These are phyloP conservation scores for Cantharis rufa DNA, from an alignment of 2,888 invertebrate genomes.

Conservation along the genomic window DNA sequence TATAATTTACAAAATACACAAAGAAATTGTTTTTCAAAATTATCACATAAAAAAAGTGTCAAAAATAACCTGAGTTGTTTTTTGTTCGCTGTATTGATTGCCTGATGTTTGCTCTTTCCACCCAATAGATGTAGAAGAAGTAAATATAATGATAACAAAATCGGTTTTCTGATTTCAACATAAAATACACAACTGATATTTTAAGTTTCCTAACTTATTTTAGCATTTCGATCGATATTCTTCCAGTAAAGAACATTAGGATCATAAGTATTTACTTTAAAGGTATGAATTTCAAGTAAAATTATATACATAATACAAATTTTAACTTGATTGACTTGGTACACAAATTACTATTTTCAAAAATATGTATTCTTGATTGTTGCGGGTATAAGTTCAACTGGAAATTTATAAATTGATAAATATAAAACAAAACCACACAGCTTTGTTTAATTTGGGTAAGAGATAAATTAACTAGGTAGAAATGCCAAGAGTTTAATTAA, in stretches of 20 bases:
- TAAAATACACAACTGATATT: background rate
- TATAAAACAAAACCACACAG: background rate
- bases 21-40: background rate
- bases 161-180: background rate
- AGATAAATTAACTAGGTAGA: background rate
- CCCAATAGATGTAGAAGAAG: background rate
- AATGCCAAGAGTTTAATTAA: background rate
- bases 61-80: background rate
- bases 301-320: too few species aligned
- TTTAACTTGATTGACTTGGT: too few species aligned
- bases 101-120: background rate
- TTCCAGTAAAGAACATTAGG: too few species aligned
- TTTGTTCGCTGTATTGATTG: background rate
- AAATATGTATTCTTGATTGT: background rate
- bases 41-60: background rate
- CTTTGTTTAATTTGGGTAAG: too few species aligned
- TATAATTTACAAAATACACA: background rate
- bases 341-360: too few species aligned
- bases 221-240: too few species aligned
- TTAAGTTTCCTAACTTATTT: too few species aligned
- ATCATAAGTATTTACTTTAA: too few species aligned
- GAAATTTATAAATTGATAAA: background rate
- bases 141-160: background rate
- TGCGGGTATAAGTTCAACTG: background rate
- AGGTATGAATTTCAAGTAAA: too few species aligned